A percentile compares a stretch with the other conserved stretches of the same genome.
These are phyloP conservation scores for Ceratina japonica DNA, from an alignment of 1,140 invertebrate species.

Conservation along the genomic window DNA sequence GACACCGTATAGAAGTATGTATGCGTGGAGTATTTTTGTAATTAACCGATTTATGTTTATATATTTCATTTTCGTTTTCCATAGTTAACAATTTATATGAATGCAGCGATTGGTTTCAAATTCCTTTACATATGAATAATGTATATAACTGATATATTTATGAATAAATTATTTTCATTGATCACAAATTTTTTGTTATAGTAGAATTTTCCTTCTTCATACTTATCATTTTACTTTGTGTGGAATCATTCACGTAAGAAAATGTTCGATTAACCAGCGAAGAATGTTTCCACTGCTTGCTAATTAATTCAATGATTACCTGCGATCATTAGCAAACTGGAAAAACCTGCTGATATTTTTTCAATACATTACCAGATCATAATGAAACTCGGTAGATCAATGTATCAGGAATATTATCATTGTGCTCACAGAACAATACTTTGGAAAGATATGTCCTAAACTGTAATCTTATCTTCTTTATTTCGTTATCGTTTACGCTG, in stretches of 20 bases:
- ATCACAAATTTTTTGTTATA: neutral
- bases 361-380: neutral
- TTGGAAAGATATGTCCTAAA: constrained; percentile 8
- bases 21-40: neutral
- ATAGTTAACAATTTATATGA: constrained; percentile 1
- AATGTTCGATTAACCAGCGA: neutral
- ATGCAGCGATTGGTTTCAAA: neutral
- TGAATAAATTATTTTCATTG: constrained; percentile 15
- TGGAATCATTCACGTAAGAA: neutral
- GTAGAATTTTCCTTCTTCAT: constrained; percentile 9
- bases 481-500: constrained; percentile 45
- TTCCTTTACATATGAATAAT: neutral
- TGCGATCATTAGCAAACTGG: neutral
- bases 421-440: neutral
- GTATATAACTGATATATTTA: neutral
- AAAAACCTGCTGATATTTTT: constrained; percentile 3
- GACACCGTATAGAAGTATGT: neutral
- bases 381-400: neutral
- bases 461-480: constrained; percentile 54
- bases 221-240: neutral
- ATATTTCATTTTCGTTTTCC: neutral
- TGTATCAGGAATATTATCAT: neutral
- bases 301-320: neutral
- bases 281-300: neutral
- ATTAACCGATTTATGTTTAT: constrained; percentile 11